phyloP scores from a whole-genome alignment of 1,140 invertebrate genomes.

The Caenorhabditis latens region DNA sequence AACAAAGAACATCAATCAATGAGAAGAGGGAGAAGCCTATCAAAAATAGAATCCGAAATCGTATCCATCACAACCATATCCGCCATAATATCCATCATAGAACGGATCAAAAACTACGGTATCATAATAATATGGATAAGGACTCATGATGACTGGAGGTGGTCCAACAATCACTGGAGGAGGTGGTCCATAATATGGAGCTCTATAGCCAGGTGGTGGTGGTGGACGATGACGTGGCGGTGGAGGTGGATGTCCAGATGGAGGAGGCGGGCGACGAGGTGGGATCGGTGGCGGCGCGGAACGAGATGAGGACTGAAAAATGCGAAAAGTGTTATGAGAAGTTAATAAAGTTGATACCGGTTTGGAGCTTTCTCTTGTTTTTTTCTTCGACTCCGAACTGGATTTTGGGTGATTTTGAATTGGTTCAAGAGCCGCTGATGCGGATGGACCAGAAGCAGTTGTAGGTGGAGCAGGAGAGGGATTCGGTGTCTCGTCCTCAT shows the following conservation, averaged over 20 bases:
- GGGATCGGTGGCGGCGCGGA: not conserved
- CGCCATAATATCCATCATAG: conserved; percentile 38
- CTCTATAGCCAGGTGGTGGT: not conserved
- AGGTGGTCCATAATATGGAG: conserved; percentile 13
- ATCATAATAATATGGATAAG: conserved; percentile 38
- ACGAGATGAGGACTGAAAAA: not conserved
- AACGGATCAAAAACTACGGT: conserved; percentile 4
- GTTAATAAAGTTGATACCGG: not conserved
- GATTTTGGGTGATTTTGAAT: not conserved
- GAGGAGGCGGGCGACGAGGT: not conserved
- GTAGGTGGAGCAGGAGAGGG: not conserved
- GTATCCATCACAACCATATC: conserved; percentile 27
- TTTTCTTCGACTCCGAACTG: not conserved
- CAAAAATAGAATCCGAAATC: conserved; percentile 37
- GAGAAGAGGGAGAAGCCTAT: not conserved
- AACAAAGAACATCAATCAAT: too few species aligned
- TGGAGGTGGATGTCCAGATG: not conserved
- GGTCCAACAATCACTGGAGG: conserved; percentile 10
- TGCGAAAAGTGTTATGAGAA: not conserved
- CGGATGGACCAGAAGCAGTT: not conserved
- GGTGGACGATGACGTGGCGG: conserved; percentile 16
- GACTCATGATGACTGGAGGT: conserved; percentile 33
- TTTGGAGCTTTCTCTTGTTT: not conserved
- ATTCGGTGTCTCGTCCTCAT: not conserved
- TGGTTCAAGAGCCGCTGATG: not conserved